Conservation (phyloP, 2,113 vertebrate species). For the Oncorhynchus tshawytscha region DNA sequence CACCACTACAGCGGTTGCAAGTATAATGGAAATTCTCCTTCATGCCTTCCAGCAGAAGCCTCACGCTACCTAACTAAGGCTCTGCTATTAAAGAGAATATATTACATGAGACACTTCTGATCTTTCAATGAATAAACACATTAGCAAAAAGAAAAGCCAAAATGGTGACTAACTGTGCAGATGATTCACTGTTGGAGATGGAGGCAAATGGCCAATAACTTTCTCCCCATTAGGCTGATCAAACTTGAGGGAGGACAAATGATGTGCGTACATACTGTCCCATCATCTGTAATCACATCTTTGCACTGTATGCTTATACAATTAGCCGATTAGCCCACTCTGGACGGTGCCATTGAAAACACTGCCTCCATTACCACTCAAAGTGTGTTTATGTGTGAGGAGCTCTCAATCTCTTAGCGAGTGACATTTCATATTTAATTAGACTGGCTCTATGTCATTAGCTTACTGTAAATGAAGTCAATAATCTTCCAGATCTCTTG, state of each 20-base stretch:
- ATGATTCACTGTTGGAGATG: conserved; percentile 54
- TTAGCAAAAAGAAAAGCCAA: neutral
- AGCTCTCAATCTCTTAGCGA: conserved; percentile 47
- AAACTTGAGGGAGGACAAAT: neutral
- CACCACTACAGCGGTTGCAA: conserved; percentile 31
- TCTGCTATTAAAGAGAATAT: conserved; percentile 22
- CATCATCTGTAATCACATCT: conserved; percentile 59
- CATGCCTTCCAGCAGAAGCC: neutral
- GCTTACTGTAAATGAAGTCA: conserved; percentile 46
- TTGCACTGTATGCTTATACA: conserved; percentile 55
- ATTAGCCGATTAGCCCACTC: conserved; percentile 61
- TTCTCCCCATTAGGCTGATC: conserved; percentile 26
- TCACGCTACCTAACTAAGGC: neutral
- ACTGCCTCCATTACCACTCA: conserved; percentile 40
- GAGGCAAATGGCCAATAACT: conserved; percentile 45
- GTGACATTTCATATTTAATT: conserved; percentile 61
- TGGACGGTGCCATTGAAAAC: conserved; percentile 53
- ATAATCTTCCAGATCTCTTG: conserved; percentile 49
- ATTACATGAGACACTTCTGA: neutral
- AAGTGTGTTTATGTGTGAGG: conserved; percentile 14
- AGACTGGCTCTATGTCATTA: conserved; percentile 52
- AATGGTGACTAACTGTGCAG: conserved; percentile 34
- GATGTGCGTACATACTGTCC: conserved; percentile 21
- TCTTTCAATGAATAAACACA: conserved; percentile 1
- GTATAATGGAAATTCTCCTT: conserved; percentile 27